Evolutionary conservation across 1,140 invertebrate species (phyloP).

Genomic region (Drosophila kanapiae): DNA sequence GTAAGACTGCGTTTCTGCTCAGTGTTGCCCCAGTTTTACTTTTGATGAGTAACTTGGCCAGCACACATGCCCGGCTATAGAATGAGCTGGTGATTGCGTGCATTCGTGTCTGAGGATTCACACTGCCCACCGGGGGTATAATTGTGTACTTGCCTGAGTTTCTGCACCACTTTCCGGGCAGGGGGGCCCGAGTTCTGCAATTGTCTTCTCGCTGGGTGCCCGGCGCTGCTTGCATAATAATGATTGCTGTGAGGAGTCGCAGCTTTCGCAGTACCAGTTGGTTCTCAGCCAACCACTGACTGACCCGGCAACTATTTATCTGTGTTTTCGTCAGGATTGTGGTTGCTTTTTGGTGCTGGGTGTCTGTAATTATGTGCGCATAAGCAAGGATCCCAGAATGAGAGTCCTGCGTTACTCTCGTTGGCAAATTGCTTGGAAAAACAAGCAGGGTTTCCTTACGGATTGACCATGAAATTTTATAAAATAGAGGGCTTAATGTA

Average conservation of each 20-base stretch:
- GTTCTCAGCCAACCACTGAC: background rate
- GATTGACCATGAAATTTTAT: background rate
- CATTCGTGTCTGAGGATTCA: constrained; percentile 46
- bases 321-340: constrained; percentile 59
- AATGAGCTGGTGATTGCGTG: constrained; percentile 54
- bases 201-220: constrained; percentile 33
- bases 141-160: constrained; percentile 33
- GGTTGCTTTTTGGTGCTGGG: constrained; percentile 37
- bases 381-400: constrained; percentile 9
- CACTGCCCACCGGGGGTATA: constrained; percentile 37
- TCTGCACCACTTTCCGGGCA: constrained; percentile 26
- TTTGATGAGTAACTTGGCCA: constrained; percentile 11
- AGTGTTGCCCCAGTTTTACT: constrained; percentile 10
- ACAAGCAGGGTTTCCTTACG: background rate
- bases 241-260: constrained; percentile 36
- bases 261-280: background rate
- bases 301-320: constrained; percentile 41
- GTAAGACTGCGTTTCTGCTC: background rate
- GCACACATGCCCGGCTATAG: constrained; percentile 28
- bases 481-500: too few species aligned
- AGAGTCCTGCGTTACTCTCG: constrained; percentile 1
- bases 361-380: constrained; percentile 50
- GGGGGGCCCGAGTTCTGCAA: constrained; percentile 20
- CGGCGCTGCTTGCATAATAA: constrained; percentile 57
- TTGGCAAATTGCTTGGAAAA: constrained; percentile 17